phyloP scores from a whole-genome alignment of 2,888 invertebrate genomes.

The Hydrotaea diabolus region DNA sequence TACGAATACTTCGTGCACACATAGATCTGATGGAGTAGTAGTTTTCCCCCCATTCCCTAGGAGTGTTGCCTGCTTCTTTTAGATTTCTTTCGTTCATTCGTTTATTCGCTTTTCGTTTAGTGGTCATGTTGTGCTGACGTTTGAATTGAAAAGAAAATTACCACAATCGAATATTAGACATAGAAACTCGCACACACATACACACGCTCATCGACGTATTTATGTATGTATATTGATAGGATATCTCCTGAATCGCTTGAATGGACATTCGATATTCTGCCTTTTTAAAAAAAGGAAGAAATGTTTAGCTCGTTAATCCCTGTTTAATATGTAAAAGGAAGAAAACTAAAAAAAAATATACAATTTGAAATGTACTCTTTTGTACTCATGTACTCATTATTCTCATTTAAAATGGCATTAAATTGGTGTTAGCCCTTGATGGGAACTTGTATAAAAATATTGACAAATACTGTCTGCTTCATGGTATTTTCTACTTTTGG shows the following conservation, averaged over 20 bases:
- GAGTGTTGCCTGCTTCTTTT: conserved; percentile 47
- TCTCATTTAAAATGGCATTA: too few relatives aligned
- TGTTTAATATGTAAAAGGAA: too few relatives aligned
- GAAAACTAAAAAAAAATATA: too few relatives aligned
- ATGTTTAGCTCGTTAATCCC: too few relatives aligned
- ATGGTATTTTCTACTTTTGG: too few relatives aligned
- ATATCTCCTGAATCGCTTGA: background rate
- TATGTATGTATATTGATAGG: background rate
- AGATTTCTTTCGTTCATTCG: conserved; percentile 19
- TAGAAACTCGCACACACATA: conserved; percentile 28
- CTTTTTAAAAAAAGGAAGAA: too few relatives aligned
- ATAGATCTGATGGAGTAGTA: conserved; percentile 1
- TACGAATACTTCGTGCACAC: background rate
- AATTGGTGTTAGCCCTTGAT: too few relatives aligned
- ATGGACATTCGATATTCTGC: background rate
- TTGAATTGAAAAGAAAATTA: conserved; percentile 53
- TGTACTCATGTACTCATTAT: too few relatives aligned
- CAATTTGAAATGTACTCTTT: too few relatives aligned
- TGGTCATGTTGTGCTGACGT: conserved; percentile 46
- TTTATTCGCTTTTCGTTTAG: conserved; percentile 17
- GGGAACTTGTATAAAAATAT: too few relatives aligned
- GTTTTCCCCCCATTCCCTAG: conserved; percentile 46
- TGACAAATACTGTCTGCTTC: too few relatives aligned
- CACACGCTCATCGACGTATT: background rate
- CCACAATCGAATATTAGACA: conserved; percentile 41